Percentiles rank a stretch among this genome's conserved stretches.
These are phyloP conservation scores for Endotricha flammealis DNA, from an alignment of 2,888 invertebrate genomes.

Conservation along the genomic window DNA sequence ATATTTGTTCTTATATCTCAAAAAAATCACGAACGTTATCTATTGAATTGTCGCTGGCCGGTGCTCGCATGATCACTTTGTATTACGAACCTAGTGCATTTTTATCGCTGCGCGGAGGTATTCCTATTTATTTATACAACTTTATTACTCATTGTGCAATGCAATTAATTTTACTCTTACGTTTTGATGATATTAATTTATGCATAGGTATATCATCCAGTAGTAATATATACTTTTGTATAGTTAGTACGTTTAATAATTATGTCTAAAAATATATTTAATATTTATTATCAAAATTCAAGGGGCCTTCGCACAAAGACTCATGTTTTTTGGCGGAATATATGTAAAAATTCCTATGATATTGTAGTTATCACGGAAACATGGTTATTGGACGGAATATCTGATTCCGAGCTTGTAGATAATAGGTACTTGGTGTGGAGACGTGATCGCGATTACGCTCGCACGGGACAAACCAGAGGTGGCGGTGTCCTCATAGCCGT, in stretches of 20 bases:
- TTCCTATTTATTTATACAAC: too few species aligned
- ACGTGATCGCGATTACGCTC: slow-evolving; percentile 1
- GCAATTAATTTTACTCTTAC: too few species aligned
- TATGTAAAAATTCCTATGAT: too few species aligned
- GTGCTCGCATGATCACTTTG: too few species aligned
- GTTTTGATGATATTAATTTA: too few species aligned
- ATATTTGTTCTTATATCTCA: too few species aligned
- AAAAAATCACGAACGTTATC: too few species aligned
- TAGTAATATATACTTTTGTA: not conserved
- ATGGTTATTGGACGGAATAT: not conserved
- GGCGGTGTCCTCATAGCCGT: slow-evolving; percentile 1
- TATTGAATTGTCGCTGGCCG: too few species aligned
- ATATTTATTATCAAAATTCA: not conserved
- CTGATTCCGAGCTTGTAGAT: not conserved
- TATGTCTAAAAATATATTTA: not conserved
- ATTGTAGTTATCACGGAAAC: not conserved
- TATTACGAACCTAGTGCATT: too few species aligned
- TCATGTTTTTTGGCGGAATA: not conserved
- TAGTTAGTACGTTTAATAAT: not conserved
- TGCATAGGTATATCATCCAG: too few species aligned
- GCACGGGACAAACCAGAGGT: not conserved
- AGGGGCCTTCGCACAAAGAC: slow-evolving; percentile 4
- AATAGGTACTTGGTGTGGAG: slow-evolving; percentile 3
- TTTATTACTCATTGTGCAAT: too few species aligned
- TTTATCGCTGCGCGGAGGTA: too few species aligned